Base-by-base conservation (phyloP, 2,797 vertebrate species). In the Eulemur coronatus region DNA sequence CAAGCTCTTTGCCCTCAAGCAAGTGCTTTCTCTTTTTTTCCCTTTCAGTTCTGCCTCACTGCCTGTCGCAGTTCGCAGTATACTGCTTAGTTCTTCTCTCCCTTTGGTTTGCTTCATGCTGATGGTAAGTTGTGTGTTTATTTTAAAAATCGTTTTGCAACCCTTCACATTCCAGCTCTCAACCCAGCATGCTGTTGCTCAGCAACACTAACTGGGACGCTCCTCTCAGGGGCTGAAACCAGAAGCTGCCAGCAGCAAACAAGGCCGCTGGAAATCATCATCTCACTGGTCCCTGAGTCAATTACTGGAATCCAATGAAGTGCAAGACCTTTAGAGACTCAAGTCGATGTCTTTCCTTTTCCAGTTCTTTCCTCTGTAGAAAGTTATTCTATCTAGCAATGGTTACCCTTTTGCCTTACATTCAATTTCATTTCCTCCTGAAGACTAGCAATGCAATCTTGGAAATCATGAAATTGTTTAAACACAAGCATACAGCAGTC, bases 141-240 rank as follows among this genome's bases (percentile, higher is more conserved):
- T 97, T 98, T 97, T 89, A 97, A 97, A 97, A 92, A 43, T 96
- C 96, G 3, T 97, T 98, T 98, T 97, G 43, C 85, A 97, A 85
- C 63, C 57, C 72, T 98, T 97, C 92, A 73, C 95, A 97, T 98
- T 98, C 84, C 94, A 96, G 96, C 80, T 98, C 84, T 79, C 72
- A 97, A 92, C 97, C 94, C 91, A 97, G 92, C 76, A 95, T 72
- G 76, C 67, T 86, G 90, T 95, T 98, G 90, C 95, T 85, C 28
- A 22, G 97, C 95, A 98, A 96, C 94, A 97, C 81, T 65, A 96
- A 96, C 93, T 86, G 96, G 89, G 97, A 95, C 43, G 78, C 95
- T 76, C 57, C 93, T 89, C 91, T 72, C 93, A 22, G 73, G 20
- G 87, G 88, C 86, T 95, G 75, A 84, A 94, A 72, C 91, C 95